Conservation (phyloP, 2,113 vertebrate genomes). For the Cyphomyrus plagiostoma region DNA sequence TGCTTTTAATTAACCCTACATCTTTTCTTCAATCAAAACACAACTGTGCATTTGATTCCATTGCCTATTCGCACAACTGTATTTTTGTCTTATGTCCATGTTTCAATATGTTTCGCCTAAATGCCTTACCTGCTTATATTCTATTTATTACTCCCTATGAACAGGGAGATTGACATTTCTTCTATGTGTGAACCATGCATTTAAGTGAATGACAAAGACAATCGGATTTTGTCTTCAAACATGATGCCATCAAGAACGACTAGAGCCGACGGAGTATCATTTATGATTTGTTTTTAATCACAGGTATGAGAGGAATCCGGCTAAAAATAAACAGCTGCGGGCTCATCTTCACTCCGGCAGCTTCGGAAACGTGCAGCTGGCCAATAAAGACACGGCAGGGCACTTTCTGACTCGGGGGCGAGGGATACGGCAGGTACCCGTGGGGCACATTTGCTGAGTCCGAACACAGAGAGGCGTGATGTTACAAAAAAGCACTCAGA, state of each 20-base stretch:
- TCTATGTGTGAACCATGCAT: not conserved
- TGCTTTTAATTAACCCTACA: not conserved
- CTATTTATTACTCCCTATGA: not conserved
- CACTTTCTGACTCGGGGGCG: not conserved
- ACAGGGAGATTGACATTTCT: not conserved
- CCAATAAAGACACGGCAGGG: not conserved
- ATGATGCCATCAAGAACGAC: not conserved
- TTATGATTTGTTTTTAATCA: not conserved
- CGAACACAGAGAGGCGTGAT: not conserved
- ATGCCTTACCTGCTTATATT: not conserved
- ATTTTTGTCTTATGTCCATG: not conserved
- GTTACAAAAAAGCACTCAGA: not conserved
- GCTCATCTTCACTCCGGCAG: not conserved
- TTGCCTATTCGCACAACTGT: not conserved
- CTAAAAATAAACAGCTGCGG: slow-evolving; percentile 4
- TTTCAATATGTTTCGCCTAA: not conserved
- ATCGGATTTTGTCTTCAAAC: not conserved
- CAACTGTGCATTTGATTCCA: not conserved
- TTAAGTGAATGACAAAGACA: not conserved
- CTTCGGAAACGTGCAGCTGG: not conserved
- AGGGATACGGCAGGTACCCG: not conserved
- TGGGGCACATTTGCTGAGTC: not conserved
- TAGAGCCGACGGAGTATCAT: not conserved
- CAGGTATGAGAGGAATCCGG: not conserved
- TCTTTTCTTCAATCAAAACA: not conserved